These are phyloP conservation scores for Neodiprion lecontei DNA, from an alignment of 1,140 invertebrate genomes.

Conservation along the genomic window DNA sequence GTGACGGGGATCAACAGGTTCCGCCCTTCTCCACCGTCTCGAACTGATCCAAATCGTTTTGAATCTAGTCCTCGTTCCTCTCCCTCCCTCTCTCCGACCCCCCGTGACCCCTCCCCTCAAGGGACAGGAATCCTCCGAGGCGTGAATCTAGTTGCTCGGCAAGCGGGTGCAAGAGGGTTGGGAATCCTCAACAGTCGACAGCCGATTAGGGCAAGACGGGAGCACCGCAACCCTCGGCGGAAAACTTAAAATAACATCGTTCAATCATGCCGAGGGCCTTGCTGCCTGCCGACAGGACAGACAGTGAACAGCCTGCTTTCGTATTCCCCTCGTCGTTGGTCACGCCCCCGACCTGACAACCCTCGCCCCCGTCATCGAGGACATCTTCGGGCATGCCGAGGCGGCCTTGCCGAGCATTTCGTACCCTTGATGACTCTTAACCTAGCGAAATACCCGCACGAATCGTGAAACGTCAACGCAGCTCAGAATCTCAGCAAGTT, in stretches of 20 bases:
- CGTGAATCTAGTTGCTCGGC: slow-evolving; percentile 48
- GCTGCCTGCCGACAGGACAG: background rate
- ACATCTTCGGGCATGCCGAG: background rate
- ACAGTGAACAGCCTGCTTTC: slow-evolving; percentile 50
- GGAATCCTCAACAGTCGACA: slow-evolving; percentile 42
- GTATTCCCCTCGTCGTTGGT: slow-evolving; percentile 35
- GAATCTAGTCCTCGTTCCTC: slow-evolving; percentile 42
- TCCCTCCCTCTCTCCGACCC: slow-evolving; percentile 3
- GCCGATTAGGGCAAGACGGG: slow-evolving; percentile 58
- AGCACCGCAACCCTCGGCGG: slow-evolving; percentile 49
- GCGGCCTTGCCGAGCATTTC: too few species aligned
- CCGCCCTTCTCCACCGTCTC: background rate
- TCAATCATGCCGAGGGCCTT: slow-evolving; percentile 54
- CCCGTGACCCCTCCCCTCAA: too few species aligned
- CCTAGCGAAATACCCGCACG: too few species aligned
- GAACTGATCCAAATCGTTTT: slow-evolving; percentile 62
- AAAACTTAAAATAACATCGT: slow-evolving; percentile 64
- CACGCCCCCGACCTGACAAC: background rate
- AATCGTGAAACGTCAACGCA: too few species aligned
- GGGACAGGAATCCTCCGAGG: slow-evolving; percentile 42
- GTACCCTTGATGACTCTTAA: too few species aligned
- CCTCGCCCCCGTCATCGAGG: background rate
- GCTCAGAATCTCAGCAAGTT: too few species aligned
- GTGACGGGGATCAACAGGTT: slow-evolving; percentile 57
- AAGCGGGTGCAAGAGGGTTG: slow-evolving; percentile 38